Evolutionary conservation across 37 sponge, comb jelly and placozoan species (phyloP).

Genomic region (Spongilla lacustris): DNA sequence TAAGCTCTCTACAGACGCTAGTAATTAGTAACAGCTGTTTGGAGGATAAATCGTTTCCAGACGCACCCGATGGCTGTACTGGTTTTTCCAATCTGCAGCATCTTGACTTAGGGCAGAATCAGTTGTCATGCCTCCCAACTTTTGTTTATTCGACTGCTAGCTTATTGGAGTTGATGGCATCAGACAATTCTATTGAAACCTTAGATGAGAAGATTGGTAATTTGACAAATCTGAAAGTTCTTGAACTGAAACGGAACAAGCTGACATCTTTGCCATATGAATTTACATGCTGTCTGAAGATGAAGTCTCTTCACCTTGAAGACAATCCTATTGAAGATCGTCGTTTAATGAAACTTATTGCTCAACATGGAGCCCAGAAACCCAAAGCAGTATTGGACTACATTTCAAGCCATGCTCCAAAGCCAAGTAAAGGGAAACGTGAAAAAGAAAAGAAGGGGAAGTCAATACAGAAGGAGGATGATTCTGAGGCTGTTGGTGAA

Average conservation of each 20-base stretch:
- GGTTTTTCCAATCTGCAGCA: conserved; percentile 65
- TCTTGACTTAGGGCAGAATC: conserved; percentile 63
- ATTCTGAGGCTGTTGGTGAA: conserved; percentile 13
- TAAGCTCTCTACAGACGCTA: conserved; percentile 63
- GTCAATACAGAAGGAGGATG: background rate
- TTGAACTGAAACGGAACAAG: conserved; percentile 64
- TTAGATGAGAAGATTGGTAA: conserved; percentile 9
- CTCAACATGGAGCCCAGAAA: conserved; percentile 81
- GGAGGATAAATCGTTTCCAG: conserved; percentile 62
- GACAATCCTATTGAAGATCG: conserved; percentile 83
- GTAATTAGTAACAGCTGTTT: conserved; percentile 62
- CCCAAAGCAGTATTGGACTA: conserved; percentile 91
- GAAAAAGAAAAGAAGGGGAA: conserved; percentile 47
- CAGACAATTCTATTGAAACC: conserved; percentile 51
- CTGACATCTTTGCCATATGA: conserved; percentile 73
- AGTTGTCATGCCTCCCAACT: conserved; percentile 55
- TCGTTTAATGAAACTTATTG: conserved; percentile 77
- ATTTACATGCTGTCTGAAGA: conserved; percentile 60
- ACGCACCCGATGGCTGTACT: background rate
- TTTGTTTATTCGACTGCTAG: conserved; percentile 32
- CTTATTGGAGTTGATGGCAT: conserved; percentile 55
- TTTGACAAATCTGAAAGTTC: conserved; percentile 34
- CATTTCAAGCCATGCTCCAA: conserved; percentile 33
- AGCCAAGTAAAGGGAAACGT: conserved; percentile 2
- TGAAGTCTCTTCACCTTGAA: conserved; percentile 60